Conservation (phyloP, 1,140 invertebrate genomes). For the Propsilocerus akamusi region DNA sequence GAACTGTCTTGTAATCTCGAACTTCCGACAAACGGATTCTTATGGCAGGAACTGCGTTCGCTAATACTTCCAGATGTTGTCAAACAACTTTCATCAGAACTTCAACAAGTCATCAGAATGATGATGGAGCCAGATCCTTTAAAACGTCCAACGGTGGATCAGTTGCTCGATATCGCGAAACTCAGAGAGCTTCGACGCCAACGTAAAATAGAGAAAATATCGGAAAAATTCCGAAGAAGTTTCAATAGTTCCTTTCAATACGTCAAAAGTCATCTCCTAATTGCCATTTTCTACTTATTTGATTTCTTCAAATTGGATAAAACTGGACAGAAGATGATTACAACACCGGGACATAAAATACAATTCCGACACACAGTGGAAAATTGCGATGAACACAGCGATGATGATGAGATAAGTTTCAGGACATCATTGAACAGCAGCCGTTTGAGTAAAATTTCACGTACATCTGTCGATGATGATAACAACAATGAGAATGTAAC, state of each 20-base stretch:
- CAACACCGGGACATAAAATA: constrained; percentile 10
- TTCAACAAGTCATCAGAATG: constrained; percentile 30
- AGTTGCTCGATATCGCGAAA: constrained; percentile 24
- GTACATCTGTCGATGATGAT: constrained; percentile 15
- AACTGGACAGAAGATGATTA: constrained; percentile 13
- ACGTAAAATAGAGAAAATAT: constrained; percentile 12
- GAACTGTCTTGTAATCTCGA: constrained; percentile 53
- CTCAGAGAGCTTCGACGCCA: constrained; percentile 13
- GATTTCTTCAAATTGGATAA: constrained; percentile 12
- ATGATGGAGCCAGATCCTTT: constrained; percentile 36
- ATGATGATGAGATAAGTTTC: not conserved
- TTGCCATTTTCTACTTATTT: constrained; percentile 7
- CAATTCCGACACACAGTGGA: too few relatives aligned
- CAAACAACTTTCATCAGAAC: constrained; percentile 28
- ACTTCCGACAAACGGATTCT: constrained; percentile 41
- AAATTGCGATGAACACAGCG: not conserved
- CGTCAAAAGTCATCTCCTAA: not conserved
- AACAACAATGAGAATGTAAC: constrained; percentile 8
- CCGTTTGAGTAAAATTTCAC: constrained; percentile 14
- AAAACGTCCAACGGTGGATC: constrained; percentile 30
- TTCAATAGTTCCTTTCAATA: not conserved
- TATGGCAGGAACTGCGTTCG: constrained; percentile 46
- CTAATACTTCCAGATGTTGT: constrained; percentile 20
- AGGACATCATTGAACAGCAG: constrained; percentile 9
- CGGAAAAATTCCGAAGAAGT: constrained; percentile 12